Evolutionary conservation across 2,888 invertebrate species (phyloP).

Genomic region (Aspidiotus rigidus): DNA sequence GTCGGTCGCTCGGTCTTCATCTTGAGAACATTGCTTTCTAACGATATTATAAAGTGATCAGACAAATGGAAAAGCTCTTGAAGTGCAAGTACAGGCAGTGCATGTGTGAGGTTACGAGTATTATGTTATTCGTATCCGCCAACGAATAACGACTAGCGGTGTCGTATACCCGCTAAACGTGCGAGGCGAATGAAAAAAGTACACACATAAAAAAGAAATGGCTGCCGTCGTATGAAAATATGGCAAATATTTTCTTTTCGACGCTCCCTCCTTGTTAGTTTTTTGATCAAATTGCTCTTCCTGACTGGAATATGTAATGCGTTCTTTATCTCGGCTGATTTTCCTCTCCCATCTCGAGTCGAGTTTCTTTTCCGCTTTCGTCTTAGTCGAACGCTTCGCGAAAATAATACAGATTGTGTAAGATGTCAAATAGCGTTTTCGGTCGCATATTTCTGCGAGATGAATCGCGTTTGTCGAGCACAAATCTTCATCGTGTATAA

Average conservation of each 20-base stretch:
- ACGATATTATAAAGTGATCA: constrained; percentile 31
- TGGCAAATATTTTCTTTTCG: constrained; percentile 32
- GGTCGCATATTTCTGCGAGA: no score
- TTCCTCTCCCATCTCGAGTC: no score
- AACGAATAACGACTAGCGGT: no score
- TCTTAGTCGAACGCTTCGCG: no score
- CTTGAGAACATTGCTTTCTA: constrained; percentile 26
- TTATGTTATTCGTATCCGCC: no score
- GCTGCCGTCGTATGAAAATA: constrained; percentile 17
- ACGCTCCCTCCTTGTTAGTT: constrained; percentile 28
- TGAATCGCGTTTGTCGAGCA: no score
- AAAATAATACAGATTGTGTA: no score
- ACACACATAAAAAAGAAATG: constrained; percentile 28
- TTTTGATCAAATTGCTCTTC: constrained; percentile 32
- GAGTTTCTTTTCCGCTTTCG: no score
- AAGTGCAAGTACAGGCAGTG: constrained; percentile 23
- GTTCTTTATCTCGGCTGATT: not conserved
- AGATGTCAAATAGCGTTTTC: no score
- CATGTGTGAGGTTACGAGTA: not conserved
- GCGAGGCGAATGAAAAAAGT: constrained; percentile 25
- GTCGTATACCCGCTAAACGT: not conserved
- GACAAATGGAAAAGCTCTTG: constrained; percentile 27
- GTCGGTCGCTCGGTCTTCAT: no score
- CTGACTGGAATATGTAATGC: constrained; percentile 30
- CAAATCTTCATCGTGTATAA: no score